Percentiles rank a stretch among this genome's conserved stretches.
These are phyloP conservation scores for Trichomalopsis sarcophagae DNA, from an alignment of 1,140 invertebrate genomes.

Conservation along the genomic window DNA sequence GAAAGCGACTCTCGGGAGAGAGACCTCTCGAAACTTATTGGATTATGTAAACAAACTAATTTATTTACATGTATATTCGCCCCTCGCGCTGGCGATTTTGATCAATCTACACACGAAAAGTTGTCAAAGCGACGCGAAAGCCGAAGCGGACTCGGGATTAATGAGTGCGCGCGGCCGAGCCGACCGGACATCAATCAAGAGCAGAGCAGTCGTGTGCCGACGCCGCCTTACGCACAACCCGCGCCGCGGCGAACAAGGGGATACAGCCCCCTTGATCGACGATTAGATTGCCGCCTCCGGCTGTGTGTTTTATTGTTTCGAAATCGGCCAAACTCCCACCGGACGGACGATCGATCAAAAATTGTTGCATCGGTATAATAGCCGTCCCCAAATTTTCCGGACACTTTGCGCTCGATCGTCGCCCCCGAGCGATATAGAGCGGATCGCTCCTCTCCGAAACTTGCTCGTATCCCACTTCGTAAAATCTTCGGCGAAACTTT, in stretches of 20 bases:
- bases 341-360: neutral
- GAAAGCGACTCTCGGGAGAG: too few relatives aligned
- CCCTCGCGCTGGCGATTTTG: too few relatives aligned
- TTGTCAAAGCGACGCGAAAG: too few relatives aligned
- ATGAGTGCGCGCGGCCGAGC: neutral
- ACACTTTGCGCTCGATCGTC: neutral
- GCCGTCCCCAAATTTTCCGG: too few relatives aligned
- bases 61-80: neutral
- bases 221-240: too few relatives aligned
- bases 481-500: conserved; percentile 42
- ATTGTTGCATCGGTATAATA: neutral
- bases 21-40: neutral
- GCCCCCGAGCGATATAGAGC: neutral
- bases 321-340: neutral
- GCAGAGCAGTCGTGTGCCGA: neutral
- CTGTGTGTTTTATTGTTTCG: too few relatives aligned
- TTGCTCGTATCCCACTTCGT: conserved; percentile 32
- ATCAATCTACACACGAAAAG: too few relatives aligned
- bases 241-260: neutral
- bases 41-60: neutral
- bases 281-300: conserved; percentile 10
- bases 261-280: neutral
- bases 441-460: conserved; percentile 31
- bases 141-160: neutral
- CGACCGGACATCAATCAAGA: conserved; percentile 41